Base-by-base conservation (phyloP, 2,888 invertebrate species). In the Netelia virgata region DNA sequence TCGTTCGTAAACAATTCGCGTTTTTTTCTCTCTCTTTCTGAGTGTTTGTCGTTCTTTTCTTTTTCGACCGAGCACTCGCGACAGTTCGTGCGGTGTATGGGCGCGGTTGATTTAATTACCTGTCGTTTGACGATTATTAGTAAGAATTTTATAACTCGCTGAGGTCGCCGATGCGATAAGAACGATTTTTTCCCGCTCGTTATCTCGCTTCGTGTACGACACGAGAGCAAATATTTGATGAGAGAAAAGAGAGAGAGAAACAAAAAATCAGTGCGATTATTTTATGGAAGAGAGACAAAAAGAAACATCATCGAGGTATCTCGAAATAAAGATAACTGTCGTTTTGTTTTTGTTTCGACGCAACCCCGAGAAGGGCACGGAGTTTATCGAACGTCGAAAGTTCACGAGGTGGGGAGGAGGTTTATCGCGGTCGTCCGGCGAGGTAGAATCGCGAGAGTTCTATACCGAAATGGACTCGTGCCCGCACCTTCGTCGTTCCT, bases 61-160 rank as follows among this genome's bases (percentile, higher is more conserved):
- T 23, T 75, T 76, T 61, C n/a, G 36, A 50, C 43, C 43, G 43
- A 70, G 28, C 3, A 16, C 41, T 64, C 43, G 36, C 53, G 47
- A 16, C 10, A 20, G 16, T 50, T 18, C 36, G 36, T 36, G 36
- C 36, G 36, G 20, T 14, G 11, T 55, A 43, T 73, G 47, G 69
- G 64, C 53, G 82, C 68, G 83, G 83, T 80, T 82, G 73, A 86
- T 85, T 85, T 83, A 86, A 86, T 86, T 82, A 85, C 82, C 82
- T 53, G 43, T 28, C 53, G 68, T 66, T 79, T 82, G 75, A 82
- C 77, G 81, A 85, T 85, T 86, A 74, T 82, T 76, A 80, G 85
- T 86, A 66, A 79, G 75, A 82, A 80, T 85, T 82, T 86, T 77
- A 74, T 68, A 43, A 64, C 72, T 36, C 66, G 47, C 53, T n/a